Conservation (phyloP, 2,797 vertebrate species). For the Alauda arvensis region DNA sequence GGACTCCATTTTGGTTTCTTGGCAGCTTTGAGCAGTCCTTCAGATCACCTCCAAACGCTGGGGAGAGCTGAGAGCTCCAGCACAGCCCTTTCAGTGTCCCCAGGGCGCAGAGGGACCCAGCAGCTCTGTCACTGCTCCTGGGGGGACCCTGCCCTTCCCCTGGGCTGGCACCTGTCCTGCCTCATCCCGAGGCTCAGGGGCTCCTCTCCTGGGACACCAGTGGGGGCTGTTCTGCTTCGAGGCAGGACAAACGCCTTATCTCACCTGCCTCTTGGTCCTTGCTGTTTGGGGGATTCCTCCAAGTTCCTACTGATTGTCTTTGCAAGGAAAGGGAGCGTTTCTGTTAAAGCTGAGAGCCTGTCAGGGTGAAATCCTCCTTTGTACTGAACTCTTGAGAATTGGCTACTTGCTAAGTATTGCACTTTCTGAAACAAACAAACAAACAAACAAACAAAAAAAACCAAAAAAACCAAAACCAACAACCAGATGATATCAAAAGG, state of each 20-base stretch:
- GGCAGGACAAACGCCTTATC: neutral
- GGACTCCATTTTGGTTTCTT: neutral
- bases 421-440: neutral
- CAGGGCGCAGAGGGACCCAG: neutral
- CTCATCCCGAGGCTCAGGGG: neutral
- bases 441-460: rapidly evolving
- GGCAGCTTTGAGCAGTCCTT: neutral
- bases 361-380: neutral
- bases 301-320: neutral
- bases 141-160: too few relatives aligned
- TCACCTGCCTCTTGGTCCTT: neutral
- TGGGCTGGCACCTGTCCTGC: neutral
- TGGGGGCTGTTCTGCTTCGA: rapidly evolving
- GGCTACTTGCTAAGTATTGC: neutral
- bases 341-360: neutral
- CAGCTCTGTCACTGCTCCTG: too few relatives aligned
- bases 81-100: neutral
- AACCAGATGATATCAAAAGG: neutral
- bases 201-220: neutral
- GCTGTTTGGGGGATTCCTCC: neutral
- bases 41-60: neutral
- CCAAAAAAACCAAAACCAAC: neutral
- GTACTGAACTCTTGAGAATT: neutral
- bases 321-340: neutral
- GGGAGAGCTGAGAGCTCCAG: neutral